These are phyloP conservation scores for Luperina testacea DNA, from an alignment of 2,888 invertebrate species.

Conservation along the genomic window DNA sequence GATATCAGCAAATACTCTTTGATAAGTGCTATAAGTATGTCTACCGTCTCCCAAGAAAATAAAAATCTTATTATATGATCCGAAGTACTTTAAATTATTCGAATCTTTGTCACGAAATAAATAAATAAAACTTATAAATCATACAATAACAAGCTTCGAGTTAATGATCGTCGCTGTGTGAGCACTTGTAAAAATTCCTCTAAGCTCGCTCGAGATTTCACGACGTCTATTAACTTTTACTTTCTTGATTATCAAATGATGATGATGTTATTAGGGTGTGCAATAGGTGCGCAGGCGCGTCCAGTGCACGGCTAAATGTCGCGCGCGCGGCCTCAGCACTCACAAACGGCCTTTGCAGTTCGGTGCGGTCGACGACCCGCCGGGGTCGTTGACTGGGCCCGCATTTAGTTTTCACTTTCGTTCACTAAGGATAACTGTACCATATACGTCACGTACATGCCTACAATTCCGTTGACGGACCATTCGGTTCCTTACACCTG, in stretches of 20 bases:
- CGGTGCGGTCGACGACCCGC: conserved; percentile 88
- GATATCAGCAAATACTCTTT: not conserved
- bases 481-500: conserved; percentile 77
- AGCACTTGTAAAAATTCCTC: conserved; percentile 36
- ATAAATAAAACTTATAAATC: not conserved
- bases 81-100: not conserved
- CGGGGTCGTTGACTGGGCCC: conserved; percentile 86
- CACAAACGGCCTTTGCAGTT: conserved; percentile 90
- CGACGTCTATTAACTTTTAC: conserved; percentile 66
- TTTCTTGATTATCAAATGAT: conserved; percentile 62
- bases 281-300: conserved; percentile 79
- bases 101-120: not conserved
- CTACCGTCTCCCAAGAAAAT: not conserved
- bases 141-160: not conserved
- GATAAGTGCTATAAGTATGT: not conserved
- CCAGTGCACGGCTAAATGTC: conserved; percentile 84
- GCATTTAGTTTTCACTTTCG: conserved; percentile 90
- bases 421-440: conserved; percentile 90
- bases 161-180: conserved; percentile 1
- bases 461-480: conserved; percentile 74
- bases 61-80: not conserved
- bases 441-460: conserved; percentile 85
- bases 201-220: conserved; percentile 48
- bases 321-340: conserved; percentile 88
- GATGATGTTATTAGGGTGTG: conserved; percentile 67